phyloP scores from a whole-genome alignment of 2,113 vertebrate species.

The Oenanthe oenanthe region DNA sequence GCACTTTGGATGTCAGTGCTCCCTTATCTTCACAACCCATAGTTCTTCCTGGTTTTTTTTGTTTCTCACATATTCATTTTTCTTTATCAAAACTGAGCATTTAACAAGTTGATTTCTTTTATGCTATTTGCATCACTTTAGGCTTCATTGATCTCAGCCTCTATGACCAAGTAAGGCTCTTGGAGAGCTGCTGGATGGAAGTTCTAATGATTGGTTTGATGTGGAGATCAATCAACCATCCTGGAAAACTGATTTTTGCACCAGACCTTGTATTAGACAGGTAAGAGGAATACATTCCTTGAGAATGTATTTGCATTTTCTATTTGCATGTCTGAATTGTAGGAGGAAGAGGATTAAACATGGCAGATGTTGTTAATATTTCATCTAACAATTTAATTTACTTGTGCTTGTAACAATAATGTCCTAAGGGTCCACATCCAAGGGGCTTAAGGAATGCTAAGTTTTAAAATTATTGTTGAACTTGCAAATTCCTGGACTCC shows the following conservation, averaged over 20 bases:
- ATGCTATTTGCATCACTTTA: slow-evolving; percentile 55
- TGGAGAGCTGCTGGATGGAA: slow-evolving; percentile 98
- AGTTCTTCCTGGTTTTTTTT: neutral
- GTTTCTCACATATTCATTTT: neutral
- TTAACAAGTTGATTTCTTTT: neutral
- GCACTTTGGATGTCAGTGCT: neutral
- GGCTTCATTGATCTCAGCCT: slow-evolving; percentile 92
- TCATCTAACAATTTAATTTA: neutral
- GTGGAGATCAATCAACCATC: slow-evolving; percentile 95
- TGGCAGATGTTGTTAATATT: neutral
- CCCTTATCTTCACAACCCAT: neutral
- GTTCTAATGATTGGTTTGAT: slow-evolving; percentile 97
- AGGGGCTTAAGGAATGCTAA: neutral
- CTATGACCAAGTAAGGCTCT: slow-evolving; percentile 90
- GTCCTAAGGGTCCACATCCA: neutral
- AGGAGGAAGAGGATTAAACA: neutral
- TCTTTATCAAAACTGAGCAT: neutral
- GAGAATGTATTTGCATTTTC: neutral
- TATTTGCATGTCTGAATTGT: neutral
- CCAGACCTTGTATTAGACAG: slow-evolving; percentile 93
- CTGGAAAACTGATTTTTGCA: slow-evolving; percentile 95
- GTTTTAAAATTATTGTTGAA: neutral
- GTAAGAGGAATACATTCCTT: slow-evolving; percentile 69
- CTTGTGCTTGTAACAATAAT: neutral
- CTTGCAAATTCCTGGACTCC: neutral